Percentiles rank a stretch among this genome's conserved stretches.
phyloP scores from a whole-genome alignment of 2,888 invertebrate genomes.

The Xanthia togata region DNA sequence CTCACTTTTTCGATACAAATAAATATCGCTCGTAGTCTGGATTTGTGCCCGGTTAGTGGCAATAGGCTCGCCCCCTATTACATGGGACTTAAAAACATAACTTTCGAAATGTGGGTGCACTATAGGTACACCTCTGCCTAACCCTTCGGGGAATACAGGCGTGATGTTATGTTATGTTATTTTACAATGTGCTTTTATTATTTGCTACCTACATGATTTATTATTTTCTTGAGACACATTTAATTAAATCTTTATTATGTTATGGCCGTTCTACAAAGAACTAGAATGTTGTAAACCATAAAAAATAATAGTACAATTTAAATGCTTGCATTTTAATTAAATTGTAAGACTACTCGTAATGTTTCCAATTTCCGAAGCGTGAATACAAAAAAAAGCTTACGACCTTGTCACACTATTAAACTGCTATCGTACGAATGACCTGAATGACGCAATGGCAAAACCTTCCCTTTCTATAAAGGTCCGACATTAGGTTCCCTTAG shows the following conservation, averaged over 20 bases:
- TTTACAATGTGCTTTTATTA: too few relatives aligned
- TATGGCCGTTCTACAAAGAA: constrained; percentile 8
- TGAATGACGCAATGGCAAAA: constrained; percentile 45
- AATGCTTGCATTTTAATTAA: constrained; percentile 44
- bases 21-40: too few relatives aligned
- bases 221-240: background rate
- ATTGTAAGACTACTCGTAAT: constrained; percentile 30
- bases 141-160: too few relatives aligned
- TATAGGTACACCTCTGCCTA: too few relatives aligned
- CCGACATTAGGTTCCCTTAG: constrained; percentile 17
- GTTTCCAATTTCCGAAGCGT: constrained; percentile 49
- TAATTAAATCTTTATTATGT: background rate
- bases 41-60: too few relatives aligned
- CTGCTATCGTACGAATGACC: constrained; percentile 46
- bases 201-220: too few relatives aligned
- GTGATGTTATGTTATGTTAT: too few relatives aligned
- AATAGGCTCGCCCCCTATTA: too few relatives aligned
- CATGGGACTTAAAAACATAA: too few relatives aligned
- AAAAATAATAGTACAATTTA: constrained; percentile 20
- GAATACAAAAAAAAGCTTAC: constrained; percentile 40
- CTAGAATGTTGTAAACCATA: constrained; percentile 4
- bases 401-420: constrained; percentile 58
- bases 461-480: constrained; percentile 38
- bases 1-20: constrained; percentile 2
- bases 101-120: too few relatives aligned